Evolutionary conservation across 2,797 vertebrate genomes (phyloP).

Genomic region (Acanthis flammea): DNA sequence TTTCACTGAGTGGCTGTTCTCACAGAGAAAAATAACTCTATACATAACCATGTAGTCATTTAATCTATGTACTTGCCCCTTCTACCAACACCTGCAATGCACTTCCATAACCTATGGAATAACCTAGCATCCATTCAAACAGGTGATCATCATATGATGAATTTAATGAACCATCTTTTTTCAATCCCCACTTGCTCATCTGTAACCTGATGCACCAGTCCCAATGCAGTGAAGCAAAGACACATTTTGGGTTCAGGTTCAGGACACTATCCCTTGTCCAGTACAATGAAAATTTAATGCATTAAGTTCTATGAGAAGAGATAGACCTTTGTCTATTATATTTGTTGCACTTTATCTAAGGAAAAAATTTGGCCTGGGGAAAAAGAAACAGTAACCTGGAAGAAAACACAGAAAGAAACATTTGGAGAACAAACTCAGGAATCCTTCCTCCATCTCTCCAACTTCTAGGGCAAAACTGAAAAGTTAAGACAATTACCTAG

Average conservation of each 20-base stretch:
- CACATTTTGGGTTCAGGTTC: background rate
- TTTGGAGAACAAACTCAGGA: background rate
- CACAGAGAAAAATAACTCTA: background rate
- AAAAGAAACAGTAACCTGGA: background rate
- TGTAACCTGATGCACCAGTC: background rate
- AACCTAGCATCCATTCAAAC: background rate
- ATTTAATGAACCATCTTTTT: background rate
- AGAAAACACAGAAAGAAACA: background rate
- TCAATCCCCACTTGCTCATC: background rate
- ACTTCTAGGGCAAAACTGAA: background rate
- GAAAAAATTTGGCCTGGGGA: background rate
- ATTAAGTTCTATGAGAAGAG: background rate
- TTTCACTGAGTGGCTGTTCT: background rate
- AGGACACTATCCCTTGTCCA: background rate
- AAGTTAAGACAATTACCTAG: background rate
- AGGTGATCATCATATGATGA: background rate
- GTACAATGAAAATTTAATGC: background rate
- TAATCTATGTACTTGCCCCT: background rate
- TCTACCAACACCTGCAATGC: background rate
- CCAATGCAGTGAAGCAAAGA: background rate
- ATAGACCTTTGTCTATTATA: background rate
- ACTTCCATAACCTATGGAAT: background rate
- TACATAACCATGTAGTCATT: background rate
- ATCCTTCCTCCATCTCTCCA: background rate
- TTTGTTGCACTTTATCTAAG: background rate